Evolutionary conservation across 2,797 vertebrate species (phyloP).

Genomic region (Chelon auratus): DNA sequence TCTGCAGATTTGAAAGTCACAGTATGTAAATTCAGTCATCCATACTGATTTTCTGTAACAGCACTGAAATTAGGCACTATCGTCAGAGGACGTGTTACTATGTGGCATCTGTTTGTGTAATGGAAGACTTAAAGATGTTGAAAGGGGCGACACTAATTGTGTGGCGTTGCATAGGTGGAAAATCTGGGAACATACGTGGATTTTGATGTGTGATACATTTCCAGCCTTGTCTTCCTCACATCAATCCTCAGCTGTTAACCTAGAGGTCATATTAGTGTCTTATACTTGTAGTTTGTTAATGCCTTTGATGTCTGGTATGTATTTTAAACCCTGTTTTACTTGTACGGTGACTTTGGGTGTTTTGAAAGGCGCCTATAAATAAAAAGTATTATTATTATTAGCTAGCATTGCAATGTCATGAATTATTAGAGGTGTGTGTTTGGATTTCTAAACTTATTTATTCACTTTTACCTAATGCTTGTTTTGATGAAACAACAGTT

Average conservation of each 20-base stretch:
- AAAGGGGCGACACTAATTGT: not conserved
- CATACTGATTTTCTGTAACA: not conserved
- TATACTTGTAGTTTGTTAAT: too few species aligned
- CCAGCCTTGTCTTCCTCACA: too few species aligned
- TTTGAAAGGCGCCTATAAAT: too few species aligned
- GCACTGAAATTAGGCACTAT: too few species aligned
- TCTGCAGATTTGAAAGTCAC: not conserved
- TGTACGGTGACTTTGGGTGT: too few species aligned
- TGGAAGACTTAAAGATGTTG: constrained; percentile 8
- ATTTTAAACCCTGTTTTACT: too few species aligned
- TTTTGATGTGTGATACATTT: too few species aligned
- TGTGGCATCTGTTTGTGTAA: not conserved
- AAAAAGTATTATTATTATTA: too few species aligned
- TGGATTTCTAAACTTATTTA: not conserved
- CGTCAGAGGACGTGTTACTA: not conserved
- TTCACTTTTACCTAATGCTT: not conserved
- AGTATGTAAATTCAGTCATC: not conserved
- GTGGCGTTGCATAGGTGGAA: not conserved
- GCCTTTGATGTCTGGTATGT: too few species aligned
- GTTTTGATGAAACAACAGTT: not conserved
- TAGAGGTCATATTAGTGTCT: too few species aligned
- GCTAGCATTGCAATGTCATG: not conserved
- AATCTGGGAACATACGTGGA: too few species aligned
- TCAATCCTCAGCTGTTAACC: too few species aligned
- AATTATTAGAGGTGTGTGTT: not conserved